Evolutionary conservation across 2,888 invertebrate species (phyloP).

Genomic region (Drosophila pseudotalamancana): DNA sequence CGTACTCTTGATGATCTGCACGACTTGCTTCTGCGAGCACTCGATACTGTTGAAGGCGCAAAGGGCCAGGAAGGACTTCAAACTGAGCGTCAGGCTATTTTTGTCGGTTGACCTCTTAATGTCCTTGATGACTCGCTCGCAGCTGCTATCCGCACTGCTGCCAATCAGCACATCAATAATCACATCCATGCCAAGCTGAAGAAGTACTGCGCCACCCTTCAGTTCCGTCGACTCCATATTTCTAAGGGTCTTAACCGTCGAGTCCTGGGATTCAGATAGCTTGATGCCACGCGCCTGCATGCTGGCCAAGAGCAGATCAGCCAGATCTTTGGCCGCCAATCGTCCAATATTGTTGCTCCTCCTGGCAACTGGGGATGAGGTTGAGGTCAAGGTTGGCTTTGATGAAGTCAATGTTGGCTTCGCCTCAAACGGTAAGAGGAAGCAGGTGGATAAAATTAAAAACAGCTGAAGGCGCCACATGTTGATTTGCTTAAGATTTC

Average conservation of each 20-base stretch:
- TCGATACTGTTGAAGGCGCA: conserved; percentile 60
- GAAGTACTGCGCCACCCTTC: conserved; percentile 27
- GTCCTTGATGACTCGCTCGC: conserved; percentile 53
- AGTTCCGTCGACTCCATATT: conserved; percentile 25
- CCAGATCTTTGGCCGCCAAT: conserved; percentile 66
- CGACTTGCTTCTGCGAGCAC: conserved; percentile 57
- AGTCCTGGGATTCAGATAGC: conserved; percentile 34
- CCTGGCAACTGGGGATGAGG: not conserved
- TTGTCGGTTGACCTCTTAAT: conserved; percentile 51
- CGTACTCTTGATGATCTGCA: conserved; percentile 62
- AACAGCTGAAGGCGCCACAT: conserved; percentile 73
- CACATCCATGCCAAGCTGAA: conserved; percentile 66
- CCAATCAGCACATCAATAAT: conserved; percentile 65
- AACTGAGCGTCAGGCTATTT: conserved; percentile 44
- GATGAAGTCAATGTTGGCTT: conserved; percentile 45
- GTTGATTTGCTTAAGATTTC: too few species aligned
- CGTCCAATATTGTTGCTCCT: conserved; percentile 37
- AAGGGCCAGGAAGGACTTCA: conserved; percentile 57
- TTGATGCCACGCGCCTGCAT: conserved; percentile 58
- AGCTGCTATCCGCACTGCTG: conserved; percentile 37
- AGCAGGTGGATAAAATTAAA: conserved; percentile 62
- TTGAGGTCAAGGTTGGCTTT: conserved; percentile 23
- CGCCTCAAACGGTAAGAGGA: conserved; percentile 64
- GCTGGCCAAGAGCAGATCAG: conserved; percentile 66
- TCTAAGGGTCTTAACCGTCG: conserved; percentile 44